Conservation (phyloP, 2,797 vertebrate genomes). For the Champsocephalus esox region DNA sequence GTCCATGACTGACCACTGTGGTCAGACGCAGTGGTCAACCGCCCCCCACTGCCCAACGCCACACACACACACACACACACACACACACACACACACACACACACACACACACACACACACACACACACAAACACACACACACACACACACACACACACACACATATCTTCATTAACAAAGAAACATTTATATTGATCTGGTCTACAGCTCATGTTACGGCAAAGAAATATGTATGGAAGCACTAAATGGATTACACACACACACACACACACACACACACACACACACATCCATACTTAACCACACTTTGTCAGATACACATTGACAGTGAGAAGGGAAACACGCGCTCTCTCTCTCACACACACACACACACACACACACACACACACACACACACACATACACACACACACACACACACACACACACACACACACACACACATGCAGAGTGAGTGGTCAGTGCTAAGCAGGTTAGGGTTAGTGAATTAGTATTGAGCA, state of each 20-base stretch:
- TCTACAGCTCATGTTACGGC: constrained; percentile 89
- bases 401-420: constrained; percentile 32
- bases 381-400: constrained; percentile 40
- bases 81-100: background rate
- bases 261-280: constrained; percentile 31
- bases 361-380: constrained; percentile 28
- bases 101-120: constrained; percentile 30
- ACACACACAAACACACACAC: constrained; percentile 79
- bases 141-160: constrained; percentile 63
- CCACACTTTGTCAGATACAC: constrained; percentile 35
- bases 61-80: no score
- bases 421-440: constrained; percentile 30
- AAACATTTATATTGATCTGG: constrained; percentile 98
- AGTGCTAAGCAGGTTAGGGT: constrained; percentile 93
- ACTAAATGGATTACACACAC: constrained; percentile 69
- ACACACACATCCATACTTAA: constrained; percentile 36
- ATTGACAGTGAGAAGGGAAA: constrained; percentile 47
- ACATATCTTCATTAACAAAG: constrained; percentile 99
- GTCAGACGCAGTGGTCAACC: constrained; percentile 74
- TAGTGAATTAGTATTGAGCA: constrained; percentile 96
- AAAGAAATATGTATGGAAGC: constrained; percentile 77
- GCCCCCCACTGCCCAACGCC: background rate
- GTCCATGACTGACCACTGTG: constrained; percentile 77
- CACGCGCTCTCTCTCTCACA: constrained; percentile 31
- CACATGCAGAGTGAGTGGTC: constrained; percentile 74